phyloP scores from a whole-genome alignment of 2,113 vertebrate species.

The Ginglymostoma cirratum region DNA sequence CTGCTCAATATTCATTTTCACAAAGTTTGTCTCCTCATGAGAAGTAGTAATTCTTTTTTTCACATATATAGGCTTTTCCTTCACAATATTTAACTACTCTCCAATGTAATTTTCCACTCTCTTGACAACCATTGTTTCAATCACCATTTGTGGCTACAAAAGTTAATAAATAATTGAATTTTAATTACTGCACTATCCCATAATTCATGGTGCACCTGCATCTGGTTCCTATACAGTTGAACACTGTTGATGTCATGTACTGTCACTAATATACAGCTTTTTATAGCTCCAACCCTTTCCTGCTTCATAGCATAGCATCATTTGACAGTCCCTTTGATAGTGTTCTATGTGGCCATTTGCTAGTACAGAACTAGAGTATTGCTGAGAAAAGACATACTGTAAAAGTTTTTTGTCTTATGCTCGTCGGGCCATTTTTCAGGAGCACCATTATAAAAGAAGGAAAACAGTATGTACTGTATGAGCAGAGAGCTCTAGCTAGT shows the following conservation, averaged over 20 bases:
- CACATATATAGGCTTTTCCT: neutral
- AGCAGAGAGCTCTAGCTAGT: too few relatives aligned
- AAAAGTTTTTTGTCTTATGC: too few relatives aligned
- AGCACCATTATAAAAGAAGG: too few relatives aligned
- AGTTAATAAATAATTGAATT: conserved; percentile 15
- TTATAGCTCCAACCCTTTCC: neutral
- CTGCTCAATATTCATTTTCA: neutral
- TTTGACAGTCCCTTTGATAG: too few relatives aligned
- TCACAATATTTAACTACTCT: neutral
- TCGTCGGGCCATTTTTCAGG: too few relatives aligned
- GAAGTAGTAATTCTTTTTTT: neutral
- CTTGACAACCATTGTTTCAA: neutral
- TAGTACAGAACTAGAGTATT: too few relatives aligned
- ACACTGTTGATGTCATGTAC: neutral
- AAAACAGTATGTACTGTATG: too few relatives aligned
- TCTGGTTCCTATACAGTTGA: neutral
- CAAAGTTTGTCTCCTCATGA: neutral
- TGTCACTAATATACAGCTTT: neutral
- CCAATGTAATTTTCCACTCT: neutral
- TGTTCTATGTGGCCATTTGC: too few relatives aligned
- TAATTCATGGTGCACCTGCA: neutral
- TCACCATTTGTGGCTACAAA: neutral
- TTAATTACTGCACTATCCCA: neutral
- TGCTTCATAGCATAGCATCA: neutral
- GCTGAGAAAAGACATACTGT: too few relatives aligned